Conservation (phyloP, 2,888 invertebrate genomes). For the Amiota communis region DNA sequence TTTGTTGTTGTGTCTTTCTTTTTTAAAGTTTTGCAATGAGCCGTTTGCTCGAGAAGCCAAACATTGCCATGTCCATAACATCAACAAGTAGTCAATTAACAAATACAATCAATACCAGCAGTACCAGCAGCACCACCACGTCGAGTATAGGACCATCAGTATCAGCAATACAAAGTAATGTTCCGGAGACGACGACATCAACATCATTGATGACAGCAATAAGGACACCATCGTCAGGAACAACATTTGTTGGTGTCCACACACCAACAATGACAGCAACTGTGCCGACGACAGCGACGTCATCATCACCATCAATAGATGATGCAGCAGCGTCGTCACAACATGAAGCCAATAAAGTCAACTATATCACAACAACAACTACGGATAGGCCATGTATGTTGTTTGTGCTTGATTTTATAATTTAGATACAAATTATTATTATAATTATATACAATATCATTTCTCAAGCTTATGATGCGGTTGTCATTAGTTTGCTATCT, state of each 20-base stretch:
- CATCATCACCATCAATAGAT: not conserved
- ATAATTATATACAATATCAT: too few relatives aligned
- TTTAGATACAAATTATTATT: too few relatives aligned
- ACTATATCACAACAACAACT: not conserved
- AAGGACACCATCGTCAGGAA: too few relatives aligned
- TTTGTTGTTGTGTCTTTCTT: not conserved
- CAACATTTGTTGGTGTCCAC: too few relatives aligned
- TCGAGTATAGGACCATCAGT: not conserved
- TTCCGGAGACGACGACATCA: not conserved
- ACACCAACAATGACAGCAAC: too few relatives aligned
- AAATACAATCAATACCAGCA: conserved; percentile 43
- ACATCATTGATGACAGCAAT: conserved; percentile 23
- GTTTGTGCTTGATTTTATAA: too few relatives aligned
- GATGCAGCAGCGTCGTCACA: not conserved
- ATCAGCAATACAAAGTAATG: too few relatives aligned
- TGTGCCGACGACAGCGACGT: not conserved
- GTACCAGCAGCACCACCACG: conserved; percentile 33
- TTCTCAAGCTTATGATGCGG: conserved; percentile 74
- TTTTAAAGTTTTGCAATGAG: conserved; percentile 70
- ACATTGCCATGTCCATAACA: conserved; percentile 72
- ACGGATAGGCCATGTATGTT: not conserved
- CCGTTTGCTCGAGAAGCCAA: conserved; percentile 71
- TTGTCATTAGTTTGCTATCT: conserved; percentile 87
- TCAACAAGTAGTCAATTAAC: conserved; percentile 61
- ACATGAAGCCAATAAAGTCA: not conserved